Percentiles rank a stretch among this genome's conserved stretches.
phyloP scores from a whole-genome alignment of 2,888 invertebrate species.

The Nomada hirtipes region DNA sequence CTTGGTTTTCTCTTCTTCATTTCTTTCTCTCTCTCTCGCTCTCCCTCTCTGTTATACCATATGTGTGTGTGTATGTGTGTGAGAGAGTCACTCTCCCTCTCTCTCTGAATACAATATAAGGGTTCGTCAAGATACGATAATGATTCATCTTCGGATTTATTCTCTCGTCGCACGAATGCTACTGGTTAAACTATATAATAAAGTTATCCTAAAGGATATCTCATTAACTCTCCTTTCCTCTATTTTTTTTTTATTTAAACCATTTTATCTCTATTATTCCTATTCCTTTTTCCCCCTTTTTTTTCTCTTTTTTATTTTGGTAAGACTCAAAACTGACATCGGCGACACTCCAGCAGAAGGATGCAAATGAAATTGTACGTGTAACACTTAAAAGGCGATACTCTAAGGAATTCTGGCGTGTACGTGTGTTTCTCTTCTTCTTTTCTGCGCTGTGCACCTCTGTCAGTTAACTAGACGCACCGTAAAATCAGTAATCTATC shows the following conservation, averaged over 20 bases:
- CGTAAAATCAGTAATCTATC: conserved; percentile 33
- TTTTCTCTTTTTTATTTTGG: conserved; percentile 12
- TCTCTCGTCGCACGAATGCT: conserved; percentile 40
- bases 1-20: conserved; percentile 2
- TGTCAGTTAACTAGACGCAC: conserved; percentile 36
- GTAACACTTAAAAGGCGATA: conserved; percentile 11
- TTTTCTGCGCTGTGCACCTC: conserved; percentile 19
- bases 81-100: neutral
- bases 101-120: conserved; percentile 63
- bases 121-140: conserved; percentile 48
- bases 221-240: neutral
- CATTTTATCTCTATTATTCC: neutral
- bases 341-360: conserved; percentile 20
- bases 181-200: conserved; percentile 48
- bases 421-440: neutral
- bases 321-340: conserved; percentile 38
- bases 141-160: conserved; percentile 52
- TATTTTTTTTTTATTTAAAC: neutral
- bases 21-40: conserved; percentile 5
- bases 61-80: conserved; percentile 53
- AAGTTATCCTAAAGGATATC: conserved; percentile 41
- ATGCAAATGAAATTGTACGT: conserved; percentile 14
- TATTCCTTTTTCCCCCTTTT: neutral
- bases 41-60: conserved; percentile 58
- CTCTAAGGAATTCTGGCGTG: conserved; percentile 8